Conservation (phyloP, 2,113 vertebrate genomes). For the Pelecanoides urinatrix region DNA sequence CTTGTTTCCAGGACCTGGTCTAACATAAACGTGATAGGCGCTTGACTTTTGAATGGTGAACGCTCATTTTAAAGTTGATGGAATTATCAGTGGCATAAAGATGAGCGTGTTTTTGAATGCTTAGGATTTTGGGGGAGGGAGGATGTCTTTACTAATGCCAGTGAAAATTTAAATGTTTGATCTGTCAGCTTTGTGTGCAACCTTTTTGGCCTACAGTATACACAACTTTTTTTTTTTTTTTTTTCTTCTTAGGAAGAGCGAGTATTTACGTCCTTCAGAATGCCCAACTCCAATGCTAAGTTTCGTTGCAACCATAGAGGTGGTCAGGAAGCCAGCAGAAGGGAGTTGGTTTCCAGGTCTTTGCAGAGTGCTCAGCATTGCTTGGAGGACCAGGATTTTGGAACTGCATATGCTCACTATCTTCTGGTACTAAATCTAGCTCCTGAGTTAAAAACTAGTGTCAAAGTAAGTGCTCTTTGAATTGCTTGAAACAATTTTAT, state of each 20-base stretch:
- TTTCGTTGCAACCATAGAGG: slow-evolving; percentile 60
- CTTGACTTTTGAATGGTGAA: background rate
- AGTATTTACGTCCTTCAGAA: background rate
- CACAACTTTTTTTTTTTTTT: background rate
- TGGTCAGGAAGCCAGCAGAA: slow-evolving; percentile 77
- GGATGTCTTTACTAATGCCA: background rate
- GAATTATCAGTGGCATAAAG: rapidly evolving
- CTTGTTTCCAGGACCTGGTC: background rate
- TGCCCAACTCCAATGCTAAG: slow-evolving; percentile 65
- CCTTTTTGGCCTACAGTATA: background rate
- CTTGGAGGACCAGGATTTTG: slow-evolving; percentile 87
- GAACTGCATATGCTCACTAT: slow-evolving; percentile 95
- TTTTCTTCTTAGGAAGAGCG: background rate
- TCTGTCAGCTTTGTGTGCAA: background rate
- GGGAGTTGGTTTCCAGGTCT: slow-evolving; percentile 86
- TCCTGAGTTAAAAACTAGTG: slow-evolving; percentile 81
- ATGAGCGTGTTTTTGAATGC: background rate
- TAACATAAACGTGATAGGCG: rapidly evolving
- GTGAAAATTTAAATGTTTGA: background rate
- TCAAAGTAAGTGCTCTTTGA: slow-evolving; percentile 67
- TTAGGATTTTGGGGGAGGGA: background rate
- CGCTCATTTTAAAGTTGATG: background rate
- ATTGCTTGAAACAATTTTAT: background rate
- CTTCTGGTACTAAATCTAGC: slow-evolving; percentile 91
- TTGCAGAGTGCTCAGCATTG: slow-evolving; percentile 92